Base-by-base conservation (phyloP, 2,113 vertebrate species). In the Hystrix cristata region DNA sequence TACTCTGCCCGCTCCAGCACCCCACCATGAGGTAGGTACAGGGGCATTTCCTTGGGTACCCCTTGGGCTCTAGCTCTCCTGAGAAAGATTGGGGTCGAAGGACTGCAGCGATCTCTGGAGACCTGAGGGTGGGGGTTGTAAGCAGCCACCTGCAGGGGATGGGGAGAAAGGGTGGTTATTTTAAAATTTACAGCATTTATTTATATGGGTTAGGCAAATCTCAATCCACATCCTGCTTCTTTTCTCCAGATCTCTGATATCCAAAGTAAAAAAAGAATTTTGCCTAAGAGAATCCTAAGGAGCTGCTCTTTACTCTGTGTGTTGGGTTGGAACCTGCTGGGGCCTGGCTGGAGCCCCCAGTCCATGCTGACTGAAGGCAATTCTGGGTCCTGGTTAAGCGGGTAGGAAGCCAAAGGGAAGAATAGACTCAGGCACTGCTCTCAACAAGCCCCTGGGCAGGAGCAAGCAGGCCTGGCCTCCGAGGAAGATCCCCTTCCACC, bases 11-110 rank as follows among this genome's bases (percentile, higher is more conserved):
- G 82, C n/a, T 94, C 96, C 27, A 95, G 88, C 62, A 84, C 69
- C 25, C 94, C 59, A 65, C 72, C 51, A 14, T 97, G 98, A 43
- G 98, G 98, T 60, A 98, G 83, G 25, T 88, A 98, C 14, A 51
- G 25, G n/a, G 72, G 16, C 1, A 97, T 81, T 48, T 96, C 96
- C 53, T 72, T 93, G 64, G 64, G 31, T 23, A 29, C 11, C 23
- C 97, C 98, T 69, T 62, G 91, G 95, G 18, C 71, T 93, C 88
- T 94, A 85, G 96, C 90, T 87, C 96, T 97, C 48, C 95, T 97
- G 93, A 95, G 86, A 74, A 98, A 98, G 96, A 90, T 89, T 60
- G 98, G 90, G 83, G 76, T 98, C 27, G 86, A 95, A 31, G 91
- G 27, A 62, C 90, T 97, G 86, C 87, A 96, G 95, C 95, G 92